Evolutionary conservation across 2,797 vertebrate genomes (phyloP).

Genomic region (Urophycis tenuis): DNA sequence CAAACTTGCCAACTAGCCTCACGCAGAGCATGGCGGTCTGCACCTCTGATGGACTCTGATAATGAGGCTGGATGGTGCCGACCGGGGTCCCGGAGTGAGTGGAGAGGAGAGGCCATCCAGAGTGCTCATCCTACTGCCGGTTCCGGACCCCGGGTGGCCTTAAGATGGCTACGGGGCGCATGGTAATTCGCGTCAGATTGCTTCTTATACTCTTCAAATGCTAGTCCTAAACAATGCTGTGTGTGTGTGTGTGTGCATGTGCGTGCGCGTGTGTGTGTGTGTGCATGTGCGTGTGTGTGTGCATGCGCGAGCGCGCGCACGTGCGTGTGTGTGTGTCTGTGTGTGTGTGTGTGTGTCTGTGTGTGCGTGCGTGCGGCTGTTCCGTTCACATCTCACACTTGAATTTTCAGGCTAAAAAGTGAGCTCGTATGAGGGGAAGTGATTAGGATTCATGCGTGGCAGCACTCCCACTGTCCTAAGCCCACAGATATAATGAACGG

Average conservation of each 20-base stretch:
- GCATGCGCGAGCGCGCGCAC: too few relatives aligned
- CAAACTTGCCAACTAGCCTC: too few relatives aligned
- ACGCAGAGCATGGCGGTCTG: not conserved
- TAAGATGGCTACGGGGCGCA: not conserved
- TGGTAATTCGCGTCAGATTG: not conserved
- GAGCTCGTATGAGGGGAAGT: not conserved
- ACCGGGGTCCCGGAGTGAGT: not conserved
- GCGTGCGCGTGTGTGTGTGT: not conserved
- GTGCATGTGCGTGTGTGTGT: too few relatives aligned
- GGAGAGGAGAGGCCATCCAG: not conserved
- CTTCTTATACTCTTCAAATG: not conserved
- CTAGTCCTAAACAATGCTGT: not conserved
- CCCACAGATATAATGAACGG: not conserved
- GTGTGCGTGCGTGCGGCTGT: not conserved
- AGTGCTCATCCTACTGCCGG: not conserved
- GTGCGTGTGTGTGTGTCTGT: too few relatives aligned
- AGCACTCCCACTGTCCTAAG: not conserved
- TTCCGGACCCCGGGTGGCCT: slow-evolving; percentile 19
- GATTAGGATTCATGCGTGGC: not conserved
- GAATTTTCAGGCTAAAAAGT: not conserved
- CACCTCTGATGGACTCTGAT: not conserved
- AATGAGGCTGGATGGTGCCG: not conserved
- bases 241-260: too few relatives aligned
- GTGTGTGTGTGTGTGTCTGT: not conserved
- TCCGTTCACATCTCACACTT: not conserved